Conservation (phyloP, 2,113 vertebrate species). For the Gallinago undulata region DNA sequence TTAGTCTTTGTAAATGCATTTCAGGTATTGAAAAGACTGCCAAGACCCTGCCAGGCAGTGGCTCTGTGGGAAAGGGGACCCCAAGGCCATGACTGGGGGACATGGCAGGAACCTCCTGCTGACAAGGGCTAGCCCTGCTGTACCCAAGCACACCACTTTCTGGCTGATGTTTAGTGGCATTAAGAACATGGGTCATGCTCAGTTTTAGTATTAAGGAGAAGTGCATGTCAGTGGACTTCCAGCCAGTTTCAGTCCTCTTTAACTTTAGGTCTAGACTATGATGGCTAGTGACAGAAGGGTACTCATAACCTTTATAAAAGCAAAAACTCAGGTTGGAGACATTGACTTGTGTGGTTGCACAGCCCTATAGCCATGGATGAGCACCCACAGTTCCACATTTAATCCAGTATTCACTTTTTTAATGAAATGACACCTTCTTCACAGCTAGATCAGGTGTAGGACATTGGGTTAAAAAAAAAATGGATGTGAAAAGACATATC, state of each 20-base stretch:
- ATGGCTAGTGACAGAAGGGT: background rate
- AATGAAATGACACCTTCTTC: background rate
- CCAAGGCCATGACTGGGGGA: accelerated
- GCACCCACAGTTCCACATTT: background rate
- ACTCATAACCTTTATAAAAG: background rate
- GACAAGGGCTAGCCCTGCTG: background rate
- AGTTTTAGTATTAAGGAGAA: background rate
- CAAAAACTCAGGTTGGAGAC: background rate
- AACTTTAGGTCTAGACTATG: background rate
- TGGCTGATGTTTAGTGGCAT: background rate
- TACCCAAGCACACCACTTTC: background rate
- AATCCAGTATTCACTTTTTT: background rate
- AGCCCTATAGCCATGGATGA: background rate
- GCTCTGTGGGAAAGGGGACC: background rate
- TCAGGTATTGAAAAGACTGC: background rate
- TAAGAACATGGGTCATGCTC: background rate
- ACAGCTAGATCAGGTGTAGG: background rate
- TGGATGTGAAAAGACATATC: background rate
- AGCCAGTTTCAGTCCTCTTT: background rate
- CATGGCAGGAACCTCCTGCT: accelerated
- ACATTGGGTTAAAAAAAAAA: background rate
- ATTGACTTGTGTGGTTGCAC: background rate
- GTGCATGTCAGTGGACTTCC: background rate
- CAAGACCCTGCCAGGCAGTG: accelerated
- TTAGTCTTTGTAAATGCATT: background rate